Evolutionary conservation across 2,113 vertebrate species (phyloP), one percentile per base, ranked within the genome.

Genomic region (Nestor notabilis): DNA sequence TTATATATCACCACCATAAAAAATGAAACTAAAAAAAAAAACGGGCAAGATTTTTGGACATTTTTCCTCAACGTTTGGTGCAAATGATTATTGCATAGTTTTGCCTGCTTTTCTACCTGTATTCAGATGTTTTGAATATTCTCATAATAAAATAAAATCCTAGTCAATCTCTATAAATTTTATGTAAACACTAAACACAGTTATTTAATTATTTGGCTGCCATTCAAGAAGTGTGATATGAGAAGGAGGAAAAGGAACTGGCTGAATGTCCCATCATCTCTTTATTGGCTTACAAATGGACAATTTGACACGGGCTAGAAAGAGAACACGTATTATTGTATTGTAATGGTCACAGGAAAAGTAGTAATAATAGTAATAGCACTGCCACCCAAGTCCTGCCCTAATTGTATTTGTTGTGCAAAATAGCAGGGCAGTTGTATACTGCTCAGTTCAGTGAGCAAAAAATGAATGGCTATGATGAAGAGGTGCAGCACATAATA

Each of bases 11-110:
- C 28, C 6, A 60, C n/a, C 11, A 37, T 52, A 58, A 74, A 58
- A 65, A 61, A 43, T 33, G 12, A 56, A 74, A 28, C 28, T 13
- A 3, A 33, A 39, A 39, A 49, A 60, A 43, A 20, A 15, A 68
- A 1, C 0, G 1, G 7, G 16, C 29, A 72, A 39, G 13, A 9
- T 66, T 89, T 86, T n/a, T 11, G 7, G 13, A 47, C 7, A 1
- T 50, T 93, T 89, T 87, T 55, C 35, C 44, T 50, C 24, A 14
- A 7, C 70, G 4, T 7, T 53, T 35, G 17, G 3, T 74, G 18
- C 31, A 71, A 75, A 87, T 56, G 7, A 21, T 78, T 20, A 58
- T 50, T 0, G 0, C 7, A 64, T 77, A 15, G 15, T 53, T 92
- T 90, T 86, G 8, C 13, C 11, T 55, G 29, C 18, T 39, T 15